These are phyloP conservation scores for Notolabrus celidotus DNA, from an alignment of 2,797 vertebrate species.

Conservation along the genomic window DNA sequence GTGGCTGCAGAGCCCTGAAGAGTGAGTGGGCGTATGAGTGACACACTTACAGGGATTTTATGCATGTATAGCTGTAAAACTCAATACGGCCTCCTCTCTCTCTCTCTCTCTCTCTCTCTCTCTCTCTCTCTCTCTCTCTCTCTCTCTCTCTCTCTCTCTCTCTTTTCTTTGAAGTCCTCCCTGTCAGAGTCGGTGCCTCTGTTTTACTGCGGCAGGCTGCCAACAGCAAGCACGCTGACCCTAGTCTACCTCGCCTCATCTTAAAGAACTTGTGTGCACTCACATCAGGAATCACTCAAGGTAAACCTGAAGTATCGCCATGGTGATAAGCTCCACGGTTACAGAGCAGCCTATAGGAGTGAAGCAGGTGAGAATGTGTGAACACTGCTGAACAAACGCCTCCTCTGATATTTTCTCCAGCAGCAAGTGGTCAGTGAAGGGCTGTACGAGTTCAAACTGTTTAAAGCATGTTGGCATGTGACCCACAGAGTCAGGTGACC, in stretches of 20 bases:
- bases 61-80: slow-evolving; percentile 54
- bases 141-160: slow-evolving; percentile 37
- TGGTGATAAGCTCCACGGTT: slow-evolving; percentile 21
- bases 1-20: slow-evolving; percentile 41
- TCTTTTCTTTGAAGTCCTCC: slow-evolving; percentile 61
- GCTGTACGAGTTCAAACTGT: slow-evolving; percentile 17
- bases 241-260: slow-evolving; percentile 24
- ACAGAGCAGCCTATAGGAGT: not conserved
- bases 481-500: slow-evolving; percentile 66
- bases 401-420: slow-evolving; percentile 19
- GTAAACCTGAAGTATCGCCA: slow-evolving; percentile 12
- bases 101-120: slow-evolving; percentile 18
- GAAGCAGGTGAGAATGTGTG: slow-evolving; percentile 37
- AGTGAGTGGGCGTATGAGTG: slow-evolving; percentile 59
- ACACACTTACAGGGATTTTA: slow-evolving; percentile 73
- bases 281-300: slow-evolving; percentile 50
- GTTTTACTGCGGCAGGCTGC: slow-evolving; percentile 47
- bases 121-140: slow-evolving; percentile 45
- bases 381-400: slow-evolving; percentile 25
- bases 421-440: slow-evolving; percentile 42
- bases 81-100: slow-evolving; percentile 26
- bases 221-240: slow-evolving; percentile 46
- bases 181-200: slow-evolving; percentile 8
- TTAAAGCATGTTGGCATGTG: slow-evolving; percentile 65
- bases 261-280: slow-evolving; percentile 13